Base-by-base conservation (phyloP, 35 echinoderm and acorn worm species). In the Ptychodera flava region DNA sequence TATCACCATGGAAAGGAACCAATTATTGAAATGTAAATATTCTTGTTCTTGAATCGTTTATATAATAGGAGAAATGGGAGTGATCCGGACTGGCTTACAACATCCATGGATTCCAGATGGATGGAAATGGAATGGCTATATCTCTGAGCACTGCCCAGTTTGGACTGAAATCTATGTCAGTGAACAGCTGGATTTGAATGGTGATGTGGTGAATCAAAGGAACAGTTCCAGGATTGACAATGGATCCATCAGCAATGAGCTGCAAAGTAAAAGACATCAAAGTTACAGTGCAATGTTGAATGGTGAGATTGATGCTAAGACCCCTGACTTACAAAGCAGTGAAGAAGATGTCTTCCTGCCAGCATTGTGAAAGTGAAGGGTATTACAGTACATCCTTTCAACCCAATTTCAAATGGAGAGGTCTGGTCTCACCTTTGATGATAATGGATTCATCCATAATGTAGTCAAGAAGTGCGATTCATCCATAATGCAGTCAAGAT, bases 81-180 rank as follows among this genome's bases (percentile, higher is more conserved):
- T 94, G 30, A 76, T 90, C 14, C 79, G 89, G 36, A 85, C 90
- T 80, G 89, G 89, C 16, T 37, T 94, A 76, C 82, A 84, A 27
- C 92, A 94, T 79, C 92, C 92, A n/a, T 82, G 90, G 16, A 94
- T 94, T 78, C 92, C 92, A 75, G 89, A 90, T 82, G 88, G 89
- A 30, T 94, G 92, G 92, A 84, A 45, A 34, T 90, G 89, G 89
- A 89, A 89, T 35, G 88, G 88, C 81, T 32, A 88, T 29, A 82
- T 94, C 35, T 90, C 92, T 6, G 80, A 94, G 52, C 88, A 91
- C 81, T 94, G 85, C 45, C 81, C 87, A 28, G 28, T 90, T 0
- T 94, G 92, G 92, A 81, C 53, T 75, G 92, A 94, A 45, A 81
- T 94, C 35, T 90, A 82, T 75, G 52, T 64, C 45, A 64, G 22